phyloP scores from a whole-genome alignment of 2,113 vertebrate genomes.

The Psilopsiagon aymara region DNA sequence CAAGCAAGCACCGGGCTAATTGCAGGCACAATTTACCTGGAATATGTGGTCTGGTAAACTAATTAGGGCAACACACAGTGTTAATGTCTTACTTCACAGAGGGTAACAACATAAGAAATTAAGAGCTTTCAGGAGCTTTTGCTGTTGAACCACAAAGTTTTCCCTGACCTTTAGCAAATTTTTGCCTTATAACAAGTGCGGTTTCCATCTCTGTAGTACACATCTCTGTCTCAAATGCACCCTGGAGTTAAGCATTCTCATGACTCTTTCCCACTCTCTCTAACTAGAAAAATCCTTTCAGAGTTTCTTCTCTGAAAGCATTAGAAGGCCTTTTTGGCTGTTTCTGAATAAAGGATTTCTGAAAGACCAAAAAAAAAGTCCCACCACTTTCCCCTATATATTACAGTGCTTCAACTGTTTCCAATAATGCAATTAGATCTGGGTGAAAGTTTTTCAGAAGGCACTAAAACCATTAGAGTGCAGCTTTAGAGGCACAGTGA shows the following conservation, averaged over 20 bases:
- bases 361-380: not conserved
- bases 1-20: not conserved
- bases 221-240: not conserved
- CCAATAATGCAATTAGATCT: constrained; percentile 16
- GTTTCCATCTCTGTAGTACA: not conserved
- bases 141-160: constrained; percentile 37
- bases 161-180: constrained; percentile 51
- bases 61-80: constrained; percentile 50
- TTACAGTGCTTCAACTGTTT: not conserved
- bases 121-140: constrained; percentile 34
- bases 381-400: not conserved
- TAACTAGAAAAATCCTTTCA: not conserved
- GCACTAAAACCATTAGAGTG: not conserved
- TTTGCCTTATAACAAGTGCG: not conserved
- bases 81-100: constrained; percentile 34
- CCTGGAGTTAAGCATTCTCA: not conserved
- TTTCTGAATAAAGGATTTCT: constrained; percentile 27
- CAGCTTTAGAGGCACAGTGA: not conserved
- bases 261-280: not conserved
- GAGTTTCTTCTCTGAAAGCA: not conserved
- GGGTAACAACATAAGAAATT: constrained; percentile 25
- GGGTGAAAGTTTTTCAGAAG: not conserved
- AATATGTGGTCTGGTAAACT: constrained; percentile 43
- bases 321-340: not conserved
- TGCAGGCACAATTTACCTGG: constrained; percentile 21